These are phyloP conservation scores for Psammodynastes pulverulentus DNA, from an alignment of 2,113 vertebrate genomes.

Conservation along the genomic window DNA sequence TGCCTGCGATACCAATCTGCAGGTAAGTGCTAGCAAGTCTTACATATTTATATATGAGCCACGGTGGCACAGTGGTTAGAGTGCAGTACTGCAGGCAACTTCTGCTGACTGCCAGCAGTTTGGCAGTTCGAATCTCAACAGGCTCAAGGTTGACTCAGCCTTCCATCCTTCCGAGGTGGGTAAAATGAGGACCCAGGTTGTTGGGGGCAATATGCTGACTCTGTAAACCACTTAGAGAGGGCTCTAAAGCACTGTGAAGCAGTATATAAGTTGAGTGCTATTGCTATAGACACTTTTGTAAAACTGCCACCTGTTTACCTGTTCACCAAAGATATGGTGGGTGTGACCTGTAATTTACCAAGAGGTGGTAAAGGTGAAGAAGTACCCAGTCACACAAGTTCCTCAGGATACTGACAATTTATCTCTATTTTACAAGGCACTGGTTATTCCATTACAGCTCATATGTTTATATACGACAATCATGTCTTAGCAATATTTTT, in stretches of 20 bases:
- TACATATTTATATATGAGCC: background rate
- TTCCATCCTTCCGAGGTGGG: too few relatives aligned
- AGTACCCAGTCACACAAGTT: background rate
- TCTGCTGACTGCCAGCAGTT: too few relatives aligned
- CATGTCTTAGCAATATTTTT: background rate
- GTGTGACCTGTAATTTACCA: background rate
- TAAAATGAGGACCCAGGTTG: too few relatives aligned
- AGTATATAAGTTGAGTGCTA: too few relatives aligned
- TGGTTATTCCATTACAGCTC: background rate
- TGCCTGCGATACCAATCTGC: conserved; percentile 86
- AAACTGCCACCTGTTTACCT: background rate
- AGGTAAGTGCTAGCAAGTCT: conserved; percentile 71
- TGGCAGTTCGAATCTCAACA: too few relatives aligned
- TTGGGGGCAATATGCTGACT: too few relatives aligned
- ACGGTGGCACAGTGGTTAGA: too few relatives aligned
- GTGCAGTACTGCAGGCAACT: too few relatives aligned
- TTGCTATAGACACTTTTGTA: background rate
- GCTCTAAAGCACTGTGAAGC: too few relatives aligned
- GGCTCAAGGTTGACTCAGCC: too few relatives aligned
- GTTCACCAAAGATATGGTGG: background rate
- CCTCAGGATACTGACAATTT: background rate
- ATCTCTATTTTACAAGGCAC: background rate
- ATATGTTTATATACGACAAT: background rate
- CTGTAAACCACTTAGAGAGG: too few relatives aligned
- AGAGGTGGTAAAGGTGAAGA: background rate